Evolutionary conservation across 2,797 vertebrate genomes (phyloP), one percentile per base, ranked within the genome.

Genomic region (Aplochiton taeniatus): DNA sequence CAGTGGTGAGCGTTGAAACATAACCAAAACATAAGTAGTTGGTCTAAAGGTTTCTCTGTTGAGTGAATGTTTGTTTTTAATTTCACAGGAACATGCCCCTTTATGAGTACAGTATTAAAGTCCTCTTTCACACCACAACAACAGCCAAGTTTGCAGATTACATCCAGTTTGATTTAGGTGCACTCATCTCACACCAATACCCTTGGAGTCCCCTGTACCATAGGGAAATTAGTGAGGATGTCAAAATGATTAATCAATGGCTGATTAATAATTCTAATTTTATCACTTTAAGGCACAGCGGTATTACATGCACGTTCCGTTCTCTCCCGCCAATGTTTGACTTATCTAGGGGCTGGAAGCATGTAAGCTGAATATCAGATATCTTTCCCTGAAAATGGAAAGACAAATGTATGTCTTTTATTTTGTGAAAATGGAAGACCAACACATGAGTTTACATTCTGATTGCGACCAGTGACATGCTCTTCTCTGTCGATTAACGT

Each of bases 101-200:
- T 61, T 83, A 82, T 85, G 84, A 84, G 81, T 85, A 67, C 68
- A 70, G 69, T 59, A 76, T 83, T 85, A 72, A 81, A 75, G 80
- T 31, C 31, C 75, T 80, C 80, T 58, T 5, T 14, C 75, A 70
- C 74, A 79, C 76, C 52, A 81, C 74, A 73, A 64, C 77, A 67
- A 77, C 81, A 74, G 77, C 83, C 78, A 54, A 72, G 80, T 73
- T 68, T 78, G 81, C 82, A 83, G 85, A 90, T 86, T 88, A 86
- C 85, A 87, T 84, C 84, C 79, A 82, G 80, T 88, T 84, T 89
- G 87, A 88, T 90, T 89, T 88, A 88, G 86, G 84, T 72, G 63
- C 76, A 80, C 81, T 63, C 86, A 84, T 85, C 81, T 76, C 59
- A 82, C 81, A 87, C 83, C 83, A 85, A 88, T 84, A 85, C 78